phyloP scores from a whole-genome alignment of 2,113 vertebrate species.

The Parotia lawesii region DNA sequence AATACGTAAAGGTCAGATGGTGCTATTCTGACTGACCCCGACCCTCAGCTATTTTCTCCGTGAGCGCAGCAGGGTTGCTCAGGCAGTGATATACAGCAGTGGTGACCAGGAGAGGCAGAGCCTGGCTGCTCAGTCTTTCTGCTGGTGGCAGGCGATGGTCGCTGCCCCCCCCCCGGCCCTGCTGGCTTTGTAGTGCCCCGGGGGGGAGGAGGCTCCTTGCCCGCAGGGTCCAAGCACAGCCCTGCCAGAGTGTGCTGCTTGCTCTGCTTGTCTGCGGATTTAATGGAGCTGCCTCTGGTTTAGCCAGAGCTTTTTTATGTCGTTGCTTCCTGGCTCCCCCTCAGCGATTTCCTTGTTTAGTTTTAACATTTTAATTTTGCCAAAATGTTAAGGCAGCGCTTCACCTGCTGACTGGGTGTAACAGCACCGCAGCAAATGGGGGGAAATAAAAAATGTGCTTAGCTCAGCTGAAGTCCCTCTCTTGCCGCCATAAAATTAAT shows the following conservation, averaged over 20 bases:
- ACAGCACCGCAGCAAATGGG: not conserved
- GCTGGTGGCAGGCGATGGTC: no score
- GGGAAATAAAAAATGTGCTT: slow-evolving; percentile 28
- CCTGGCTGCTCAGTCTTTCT: not conserved
- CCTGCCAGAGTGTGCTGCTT: not conserved
- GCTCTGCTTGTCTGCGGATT: fast-evolving
- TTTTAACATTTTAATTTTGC: not conserved
- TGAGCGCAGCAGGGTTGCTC: not conserved
- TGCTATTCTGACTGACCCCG: slow-evolving; percentile 4
- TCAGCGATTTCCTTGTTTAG: not conserved
- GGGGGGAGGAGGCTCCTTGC: not conserved
- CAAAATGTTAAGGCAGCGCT: not conserved
- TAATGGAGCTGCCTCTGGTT: not conserved
- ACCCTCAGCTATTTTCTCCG: not conserved
- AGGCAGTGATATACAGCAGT: not conserved
- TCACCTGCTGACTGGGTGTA: not conserved
- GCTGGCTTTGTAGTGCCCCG: no score
- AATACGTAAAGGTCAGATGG: not conserved
- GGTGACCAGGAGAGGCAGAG: not conserved
- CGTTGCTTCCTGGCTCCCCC: fast-evolving
- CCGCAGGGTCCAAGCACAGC: not conserved
- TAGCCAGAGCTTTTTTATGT: not conserved
- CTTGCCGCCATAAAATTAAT: slow-evolving; percentile 43
- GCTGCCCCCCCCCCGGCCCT: not conserved
- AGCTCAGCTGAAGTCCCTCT: slow-evolving; percentile 39